These are phyloP conservation scores for Achatina immaculata DNA, from an alignment of 1,140 invertebrate genomes.

Conservation along the genomic window DNA sequence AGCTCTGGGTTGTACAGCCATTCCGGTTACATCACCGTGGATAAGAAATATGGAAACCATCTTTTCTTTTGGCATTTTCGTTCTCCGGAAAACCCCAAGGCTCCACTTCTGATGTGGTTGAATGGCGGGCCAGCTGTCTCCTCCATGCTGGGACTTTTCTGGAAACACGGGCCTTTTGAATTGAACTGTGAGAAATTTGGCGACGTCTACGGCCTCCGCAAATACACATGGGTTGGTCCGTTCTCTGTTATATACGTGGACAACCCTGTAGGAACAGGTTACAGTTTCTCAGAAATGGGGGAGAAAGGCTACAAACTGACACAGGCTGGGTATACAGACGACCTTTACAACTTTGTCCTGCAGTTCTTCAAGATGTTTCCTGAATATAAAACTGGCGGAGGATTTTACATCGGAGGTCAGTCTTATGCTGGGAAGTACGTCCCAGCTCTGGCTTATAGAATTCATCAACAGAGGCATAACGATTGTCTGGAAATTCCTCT, in stretches of 20 bases:
- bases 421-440: conserved; percentile 37
- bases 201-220: neutral
- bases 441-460: conserved; percentile 14
- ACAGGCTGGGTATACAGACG: conserved; percentile 16
- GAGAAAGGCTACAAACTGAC: conserved; percentile 7
- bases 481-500: neutral
- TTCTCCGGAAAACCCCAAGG: conserved; percentile 67
- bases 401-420: conserved; percentile 32
- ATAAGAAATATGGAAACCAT: conserved; percentile 82
- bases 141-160: conserved; percentile 83
- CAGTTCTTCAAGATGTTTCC: conserved; percentile 33
- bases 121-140: conserved; percentile 85
- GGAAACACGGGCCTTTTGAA: conserved; percentile 80
- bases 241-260: conserved; percentile 35
- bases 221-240: conserved; percentile 30
- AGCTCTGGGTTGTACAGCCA: conserved; percentile 54
- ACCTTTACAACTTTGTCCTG: conserved; percentile 27
- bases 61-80: conserved; percentile 92
- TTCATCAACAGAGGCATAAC: neutral
- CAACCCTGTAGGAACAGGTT: conserved; percentile 34
- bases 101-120: conserved; percentile 84
- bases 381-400: conserved; percentile 9
- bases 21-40: conserved; percentile 81
- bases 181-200: neutral
- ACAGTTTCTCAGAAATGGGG: conserved; percentile 30